phyloP scores from a whole-genome alignment of 2,113 vertebrate species.

The Ciconia maguari region DNA sequence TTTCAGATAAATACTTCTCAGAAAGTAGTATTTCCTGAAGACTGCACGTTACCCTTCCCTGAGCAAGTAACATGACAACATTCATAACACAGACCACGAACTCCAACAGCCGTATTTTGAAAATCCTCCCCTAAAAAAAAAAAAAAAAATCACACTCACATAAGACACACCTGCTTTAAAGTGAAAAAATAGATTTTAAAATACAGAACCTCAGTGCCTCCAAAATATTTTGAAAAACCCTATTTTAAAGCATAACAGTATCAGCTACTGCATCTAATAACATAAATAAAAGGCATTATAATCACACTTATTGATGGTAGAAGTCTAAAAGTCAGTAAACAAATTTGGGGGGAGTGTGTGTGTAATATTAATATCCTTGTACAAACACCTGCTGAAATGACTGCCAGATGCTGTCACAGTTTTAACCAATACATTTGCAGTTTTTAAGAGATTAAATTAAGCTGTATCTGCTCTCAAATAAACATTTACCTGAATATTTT shows the following conservation, averaged over 20 bases:
- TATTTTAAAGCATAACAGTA: not conserved
- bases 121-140: not conserved
- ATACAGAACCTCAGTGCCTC: not conserved
- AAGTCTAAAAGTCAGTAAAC: not conserved
- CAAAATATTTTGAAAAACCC: not conserved
- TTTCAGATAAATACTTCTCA: not conserved
- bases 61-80: not conserved
- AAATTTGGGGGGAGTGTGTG: not conserved
- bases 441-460: slow-evolving; percentile 4
- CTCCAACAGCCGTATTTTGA: not conserved
- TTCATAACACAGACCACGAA: not conserved
- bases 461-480: not conserved
- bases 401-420: slow-evolving; percentile 7
- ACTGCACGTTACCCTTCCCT: not conserved
- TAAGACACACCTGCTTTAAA: not conserved
- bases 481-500: not conserved
- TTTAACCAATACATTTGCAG: not conserved
- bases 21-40: not conserved
- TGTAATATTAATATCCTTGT: not conserved
- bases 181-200: not conserved
- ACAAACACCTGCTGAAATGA: slow-evolving; percentile 10
- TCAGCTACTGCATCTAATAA: not conserved
- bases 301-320: not conserved
- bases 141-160: not conserved
- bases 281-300: not conserved